Base-by-base conservation (phyloP, 2,113 vertebrate species). In the Vidua chalybeata region DNA sequence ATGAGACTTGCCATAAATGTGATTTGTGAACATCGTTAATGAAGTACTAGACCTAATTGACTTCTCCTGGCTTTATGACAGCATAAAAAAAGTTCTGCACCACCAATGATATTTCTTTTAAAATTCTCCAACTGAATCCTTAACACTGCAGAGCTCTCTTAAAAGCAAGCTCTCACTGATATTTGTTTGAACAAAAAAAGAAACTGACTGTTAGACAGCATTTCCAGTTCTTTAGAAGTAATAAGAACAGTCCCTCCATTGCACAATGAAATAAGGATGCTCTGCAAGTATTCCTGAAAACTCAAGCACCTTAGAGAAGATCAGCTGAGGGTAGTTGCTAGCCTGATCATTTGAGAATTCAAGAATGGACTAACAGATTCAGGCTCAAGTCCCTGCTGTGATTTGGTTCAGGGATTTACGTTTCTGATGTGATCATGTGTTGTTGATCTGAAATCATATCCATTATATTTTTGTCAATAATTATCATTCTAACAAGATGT, bases 11-110 rank as follows among this genome's bases (percentile, higher is more conserved):
- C 95, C 88, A 66, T 98, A 98, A 98, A 98, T 91, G 95, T 98
- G 98, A 98, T 98, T 98, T 98, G 97, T 98, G 96, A 96, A 96
- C 94, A 95, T 91, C 96, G 91, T 98, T 98, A 98, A 98, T 98
- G 97, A 98, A 97, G 90, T 95, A 90, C 93, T 93, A 97, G 97
- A 97, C 93, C 97, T 98, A 98, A 98, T 97, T 98, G 98, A 98
- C 96, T 98, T 98, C 94, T 95, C 58, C 97, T 97, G 97, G 96
- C 94, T 98, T 98, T 97, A 97, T 95, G 97, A 97, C 87, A 98
- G 91, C 83, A 96, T 97, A 90, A 97, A 98, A 96, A 96, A 97
- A 94, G 94, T 97, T 97, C 97, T 97, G 88, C 62, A 75, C 90
- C 93, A 77, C 80, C 89, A 93, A 72, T 92, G 95, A 89, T 96